Evolutionary conservation across 2,888 invertebrate genomes (phyloP), one percentile per base, ranked within the genome.

Genomic region (Drosophila mimetica): DNA sequence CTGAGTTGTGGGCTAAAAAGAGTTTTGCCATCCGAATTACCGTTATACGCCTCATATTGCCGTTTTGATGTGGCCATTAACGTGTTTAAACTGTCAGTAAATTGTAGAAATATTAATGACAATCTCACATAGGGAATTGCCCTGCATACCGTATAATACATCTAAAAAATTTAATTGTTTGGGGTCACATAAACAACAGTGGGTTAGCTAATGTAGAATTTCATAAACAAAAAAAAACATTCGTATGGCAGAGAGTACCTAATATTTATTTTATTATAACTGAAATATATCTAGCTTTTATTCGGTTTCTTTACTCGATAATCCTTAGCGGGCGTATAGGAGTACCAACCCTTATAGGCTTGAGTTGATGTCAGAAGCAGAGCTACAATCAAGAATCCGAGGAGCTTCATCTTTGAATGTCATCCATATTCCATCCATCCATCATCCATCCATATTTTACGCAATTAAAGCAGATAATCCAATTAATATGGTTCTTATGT

Each of bases 1-100:
- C 30, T 18, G 4, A 11, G 8, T 69, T 14, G 1, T 42, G 16
- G 34, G 32, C 22, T 44, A 69, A 36, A 36, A 59, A 22, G 48
- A 50, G 18, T 14, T 37, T 16, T 53, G 48, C 53, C 20, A 36
- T n/a, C 36, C 42, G 9, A 18, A 28, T 18, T 42, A 32, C 74
- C 58, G 70, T 65, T 67, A 71, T 20, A 13, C 58, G 76, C 4
- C 71, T 60, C 51, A 18, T 71, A 48, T 48, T 18, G 34, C 65
- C 53, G 6, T 41, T 25, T 64, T 41, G 46, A 57, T 65, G 52
- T 63, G 42, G 11, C 41, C 46, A 65, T 66, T 71, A 79, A 46
- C 47, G 83, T 70, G 63, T 44, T 71, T 80, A 84, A 81, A 66
- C 71, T 77, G 60, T 71, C 71, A 75, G 77, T 75, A 86, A 86